Evolutionary conservation across 2,888 invertebrate genomes (phyloP), one percentile per base, ranked within the genome.

Genomic region (Acrobeloides nanus): DNA sequence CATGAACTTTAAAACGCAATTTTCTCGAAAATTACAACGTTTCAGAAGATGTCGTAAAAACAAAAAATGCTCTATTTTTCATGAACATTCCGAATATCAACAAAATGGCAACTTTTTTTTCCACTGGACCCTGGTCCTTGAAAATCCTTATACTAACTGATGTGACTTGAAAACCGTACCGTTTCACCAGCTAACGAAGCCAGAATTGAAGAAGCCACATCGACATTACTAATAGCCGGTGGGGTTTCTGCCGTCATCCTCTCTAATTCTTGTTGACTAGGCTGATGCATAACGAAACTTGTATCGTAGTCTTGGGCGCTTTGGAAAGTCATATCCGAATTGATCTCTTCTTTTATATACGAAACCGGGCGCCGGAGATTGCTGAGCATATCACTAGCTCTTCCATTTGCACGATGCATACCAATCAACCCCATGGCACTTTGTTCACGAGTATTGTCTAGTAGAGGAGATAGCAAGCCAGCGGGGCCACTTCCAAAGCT

Each of bases 221-320:
- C 64, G 17, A 64, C 64, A 32, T 62, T 64, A 42, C 61, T 63
- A n/a, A 66, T 56, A 4, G 66, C 66, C 6, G 66, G 66, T 7
- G 66, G 66, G 7, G 65, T 66, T 34, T 61, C 66, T 18, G 64
- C 66, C 10, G 58, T 55, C 37, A 63, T 59, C 27, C 64, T 47
- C 41, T 65, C 65, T 35, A 67, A 33, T 21, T 67, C 64, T 25
- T 56, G 59, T 34, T 60, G 60, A 7, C 50, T 44, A 15, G 51
- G 51, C 33, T 46, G 46, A 17, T 42, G 45, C 33, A 51, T 15
- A 8, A 42, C 26, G 39, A 25, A 42, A 18, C 26, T 41, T 17
- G 43, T 41, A 20, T 43, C 29, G 15, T 20, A 38, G 5, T 24
- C 17, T 21, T 52, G 46, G 18, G 37, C 38, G 24, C 39, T 40